Evolutionary conservation across 2,113 vertebrate species (phyloP), one percentile per base, ranked within the genome.

Genomic region (Bufo gargarizans): DNA sequence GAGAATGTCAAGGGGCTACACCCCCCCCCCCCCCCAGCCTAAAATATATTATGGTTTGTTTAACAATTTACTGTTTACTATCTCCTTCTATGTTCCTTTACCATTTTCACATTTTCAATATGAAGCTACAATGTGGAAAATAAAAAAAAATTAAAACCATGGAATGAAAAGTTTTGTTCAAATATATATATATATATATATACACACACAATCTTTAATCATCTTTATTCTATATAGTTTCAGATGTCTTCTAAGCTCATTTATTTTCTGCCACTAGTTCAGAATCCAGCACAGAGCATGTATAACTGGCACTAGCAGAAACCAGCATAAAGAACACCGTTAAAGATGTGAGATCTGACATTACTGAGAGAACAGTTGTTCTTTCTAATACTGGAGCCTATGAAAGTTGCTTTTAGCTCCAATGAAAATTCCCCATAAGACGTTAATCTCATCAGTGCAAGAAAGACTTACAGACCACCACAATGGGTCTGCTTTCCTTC

Each of bases 401-500:
- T 76, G 69, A 85, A 76, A 78, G 56, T 4, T 58, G 49, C 69
- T 72, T 76, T 86, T 77, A 47, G 58, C 72, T 49, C 65, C 65
- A 71, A 59, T 82, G 71, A 77, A 89, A 84, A 65, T 67, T 78
- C 71, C 82, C 9, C 50, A 22, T 89, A 89, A 89, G 87, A 89
- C 78, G 81, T 69, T 89, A 89, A 89, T 84, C 87, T 78, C 87
- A 89, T 89, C 87, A 77, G 47, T 56, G 72, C 17, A 82, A 76
- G 78, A 88, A 65, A 88, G 82, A 89, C 82, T 84, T 78, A 77
- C 50, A 89, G 74, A 69, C 82, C 72, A 84, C 82, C 87, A 77
- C 59, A 67, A 84, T 83, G 82, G 71, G 72, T 82, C 87, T 89
- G 87, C 58, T 89, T 89, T 78, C 56, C 87, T 65, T 89, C 87